phyloP scores from a whole-genome alignment of 2,888 invertebrate species.

The Catocala nupta region DNA sequence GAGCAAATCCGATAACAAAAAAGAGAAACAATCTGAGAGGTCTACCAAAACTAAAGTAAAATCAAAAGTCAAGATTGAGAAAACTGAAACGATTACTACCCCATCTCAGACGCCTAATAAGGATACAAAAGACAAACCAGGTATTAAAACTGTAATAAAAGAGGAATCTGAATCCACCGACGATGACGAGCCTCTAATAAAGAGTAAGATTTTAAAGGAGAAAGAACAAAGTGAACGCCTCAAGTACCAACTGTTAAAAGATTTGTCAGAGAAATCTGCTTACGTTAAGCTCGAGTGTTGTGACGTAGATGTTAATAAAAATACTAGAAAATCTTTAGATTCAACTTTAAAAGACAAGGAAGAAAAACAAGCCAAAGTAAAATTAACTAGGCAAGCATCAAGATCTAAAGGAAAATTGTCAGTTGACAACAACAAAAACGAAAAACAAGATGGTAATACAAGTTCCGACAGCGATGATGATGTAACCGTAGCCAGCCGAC shows the following conservation, averaged over 20 bases:
- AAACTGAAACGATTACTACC: constrained; percentile 43
- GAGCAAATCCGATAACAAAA: constrained; percentile 57
- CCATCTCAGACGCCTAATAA: constrained; percentile 54
- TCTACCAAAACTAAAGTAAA: constrained; percentile 61
- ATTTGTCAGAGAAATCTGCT: constrained; percentile 81
- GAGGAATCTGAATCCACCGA: constrained; percentile 78
- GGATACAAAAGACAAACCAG: constrained; percentile 59
- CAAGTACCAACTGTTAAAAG: constrained; percentile 78
- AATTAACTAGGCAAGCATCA: constrained; percentile 63
- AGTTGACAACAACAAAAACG: constrained; percentile 71
- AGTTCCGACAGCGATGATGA: constrained; percentile 81
- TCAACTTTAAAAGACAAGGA: constrained; percentile 68
- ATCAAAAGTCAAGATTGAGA: constrained; percentile 61
- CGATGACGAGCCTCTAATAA: constrained; percentile 70
- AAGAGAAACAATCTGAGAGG: constrained; percentile 63
- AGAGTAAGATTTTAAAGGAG: constrained; percentile 79
- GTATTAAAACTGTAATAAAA: constrained; percentile 66
- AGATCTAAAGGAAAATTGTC: constrained; percentile 72
- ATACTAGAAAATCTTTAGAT: constrained; percentile 74
- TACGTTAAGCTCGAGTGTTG: constrained; percentile 84
- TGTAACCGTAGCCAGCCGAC: constrained; percentile 77
- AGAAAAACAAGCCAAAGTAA: constrained; percentile 68
- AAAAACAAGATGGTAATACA: constrained; percentile 66
- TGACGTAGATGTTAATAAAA: constrained; percentile 79
- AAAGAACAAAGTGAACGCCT: constrained; percentile 73